phyloP scores from a whole-genome alignment of 2,888 invertebrate species.

The Eristalinus sepulchralis region DNA sequence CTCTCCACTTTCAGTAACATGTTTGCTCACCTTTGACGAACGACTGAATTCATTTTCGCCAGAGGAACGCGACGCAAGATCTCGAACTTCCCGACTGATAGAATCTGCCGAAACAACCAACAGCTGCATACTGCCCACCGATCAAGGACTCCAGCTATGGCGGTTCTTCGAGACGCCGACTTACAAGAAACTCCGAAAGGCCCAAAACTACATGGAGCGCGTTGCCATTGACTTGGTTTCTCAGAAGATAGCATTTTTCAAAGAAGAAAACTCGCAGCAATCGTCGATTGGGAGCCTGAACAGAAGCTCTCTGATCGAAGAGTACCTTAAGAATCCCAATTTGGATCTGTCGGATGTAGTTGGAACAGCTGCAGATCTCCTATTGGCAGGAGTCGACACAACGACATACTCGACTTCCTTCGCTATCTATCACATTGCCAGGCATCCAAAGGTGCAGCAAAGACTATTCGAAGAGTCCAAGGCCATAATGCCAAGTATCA shows the following conservation, averaged over 20 bases:
- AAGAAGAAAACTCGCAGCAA: constrained; percentile 73
- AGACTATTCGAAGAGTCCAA: constrained; percentile 85
- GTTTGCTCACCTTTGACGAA: constrained; percentile 87
- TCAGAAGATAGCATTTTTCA: constrained; percentile 82
- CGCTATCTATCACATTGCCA: constrained; percentile 89
- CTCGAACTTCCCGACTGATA: constrained; percentile 86
- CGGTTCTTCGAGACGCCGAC: constrained; percentile 86
- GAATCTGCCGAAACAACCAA: constrained; percentile 88
- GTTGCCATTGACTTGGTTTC: constrained; percentile 86
- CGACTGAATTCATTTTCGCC: constrained; percentile 86
- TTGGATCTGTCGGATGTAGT: constrained; percentile 90
- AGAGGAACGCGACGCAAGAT: constrained; percentile 83
- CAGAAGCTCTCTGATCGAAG: constrained; percentile 84
- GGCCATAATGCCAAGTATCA: constrained; percentile 82
- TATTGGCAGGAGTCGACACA: constrained; percentile 93
- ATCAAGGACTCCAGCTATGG: constrained; percentile 83
- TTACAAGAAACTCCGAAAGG: constrained; percentile 85
- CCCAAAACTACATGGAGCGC: constrained; percentile 89
- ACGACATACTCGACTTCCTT: constrained; percentile 90
- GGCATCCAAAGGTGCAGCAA: constrained; percentile 86
- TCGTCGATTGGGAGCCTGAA: constrained; percentile 47
- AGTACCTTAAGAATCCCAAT: constrained; percentile 86
- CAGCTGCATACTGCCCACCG: constrained; percentile 81
- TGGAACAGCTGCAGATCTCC: constrained; percentile 91
- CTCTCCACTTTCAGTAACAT: constrained; percentile 85